phyloP scores from a whole-genome alignment of 2,888 invertebrate species.

The Alviniconcha strummeri region DNA sequence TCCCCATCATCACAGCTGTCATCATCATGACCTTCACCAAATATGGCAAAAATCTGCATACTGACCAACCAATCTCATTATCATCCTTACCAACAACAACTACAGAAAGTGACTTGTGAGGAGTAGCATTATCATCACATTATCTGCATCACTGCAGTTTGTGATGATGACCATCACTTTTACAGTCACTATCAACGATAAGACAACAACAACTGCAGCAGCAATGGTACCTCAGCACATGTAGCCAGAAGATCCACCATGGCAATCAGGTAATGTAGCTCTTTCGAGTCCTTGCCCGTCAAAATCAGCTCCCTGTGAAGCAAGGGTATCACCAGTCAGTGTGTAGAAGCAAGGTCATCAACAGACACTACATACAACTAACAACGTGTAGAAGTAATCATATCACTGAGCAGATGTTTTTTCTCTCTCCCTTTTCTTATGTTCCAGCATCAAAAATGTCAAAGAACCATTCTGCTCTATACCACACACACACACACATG shows the following conservation, averaged over 20 bases:
- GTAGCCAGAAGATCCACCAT: conserved; percentile 71
- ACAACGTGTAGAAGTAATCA: neutral
- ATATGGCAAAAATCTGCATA: too few species aligned
- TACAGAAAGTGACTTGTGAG: too few species aligned
- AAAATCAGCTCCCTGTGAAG: conserved; percentile 55
- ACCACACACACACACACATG: neutral
- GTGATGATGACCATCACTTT: neutral
- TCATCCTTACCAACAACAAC: too few species aligned
- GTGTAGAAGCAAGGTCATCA: neutral
- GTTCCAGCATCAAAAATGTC: too few species aligned
- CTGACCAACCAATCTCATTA: too few species aligned
- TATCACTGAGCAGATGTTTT: neutral
- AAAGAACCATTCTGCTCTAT: neutral
- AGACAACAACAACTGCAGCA: too few species aligned
- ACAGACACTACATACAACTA: neutral
- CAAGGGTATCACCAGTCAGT: neutral
- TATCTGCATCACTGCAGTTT: too few species aligned
- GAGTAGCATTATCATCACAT: too few species aligned
- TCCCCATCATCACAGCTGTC: too few species aligned
- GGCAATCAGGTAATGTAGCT: conserved; percentile 61
- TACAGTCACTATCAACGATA: too few species aligned
- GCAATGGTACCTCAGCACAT: conserved; percentile 68
- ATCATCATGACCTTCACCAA: too few species aligned
- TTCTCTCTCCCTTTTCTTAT: neutral
- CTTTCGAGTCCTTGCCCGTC: conserved; percentile 47